phyloP scores from a whole-genome alignment of 1,140 invertebrate genomes.

The Psilanteris sp. region DNA sequence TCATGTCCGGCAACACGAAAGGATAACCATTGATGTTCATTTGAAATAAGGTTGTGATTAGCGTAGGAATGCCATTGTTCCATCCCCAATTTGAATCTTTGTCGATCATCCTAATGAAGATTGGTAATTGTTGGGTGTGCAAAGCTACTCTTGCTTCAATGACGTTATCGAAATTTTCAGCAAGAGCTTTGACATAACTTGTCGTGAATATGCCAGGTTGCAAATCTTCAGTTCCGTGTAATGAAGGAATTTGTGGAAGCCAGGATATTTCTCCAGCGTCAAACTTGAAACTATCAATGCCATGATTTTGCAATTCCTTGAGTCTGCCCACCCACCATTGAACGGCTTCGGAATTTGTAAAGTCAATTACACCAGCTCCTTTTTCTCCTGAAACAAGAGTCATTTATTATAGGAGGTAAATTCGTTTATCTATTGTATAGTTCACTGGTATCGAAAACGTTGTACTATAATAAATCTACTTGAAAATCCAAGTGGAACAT shows the following conservation, averaged over 20 bases:
- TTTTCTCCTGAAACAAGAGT: conserved; percentile 68
- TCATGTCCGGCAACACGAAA: conserved; percentile 93
- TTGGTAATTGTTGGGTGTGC: conserved; percentile 86
- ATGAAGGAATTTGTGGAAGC: conserved; percentile 80
- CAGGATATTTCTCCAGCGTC: conserved; percentile 91
- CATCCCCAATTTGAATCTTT: conserved; percentile 90
- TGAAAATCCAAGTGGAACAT: too few species aligned
- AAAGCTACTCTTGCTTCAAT: conserved; percentile 87
- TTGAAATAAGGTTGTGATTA: conserved; percentile 89
- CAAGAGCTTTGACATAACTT: conserved; percentile 84
- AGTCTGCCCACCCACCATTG: conserved; percentile 87
- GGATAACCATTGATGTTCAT: conserved; percentile 92
- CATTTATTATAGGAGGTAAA: too few species aligned
- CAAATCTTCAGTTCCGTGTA: conserved; percentile 76
- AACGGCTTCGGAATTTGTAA: conserved; percentile 87
- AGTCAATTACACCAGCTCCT: conserved; percentile 85
- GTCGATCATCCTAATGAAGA: conserved; percentile 94
- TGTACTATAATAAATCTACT: too few species aligned
- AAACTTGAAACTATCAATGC: conserved; percentile 94
- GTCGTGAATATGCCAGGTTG: conserved; percentile 83
- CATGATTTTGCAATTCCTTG: conserved; percentile 80
- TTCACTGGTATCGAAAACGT: too few species aligned
- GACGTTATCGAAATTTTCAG: conserved; percentile 82
- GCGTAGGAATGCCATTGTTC: conserved; percentile 87
- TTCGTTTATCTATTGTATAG: too few species aligned